A percentile compares a stretch with the other conserved stretches of the same genome.
These are phyloP conservation scores for Xenotilapia longispinis DNA, from an alignment of 2,113 vertebrate species.

Conservation along the genomic window DNA sequence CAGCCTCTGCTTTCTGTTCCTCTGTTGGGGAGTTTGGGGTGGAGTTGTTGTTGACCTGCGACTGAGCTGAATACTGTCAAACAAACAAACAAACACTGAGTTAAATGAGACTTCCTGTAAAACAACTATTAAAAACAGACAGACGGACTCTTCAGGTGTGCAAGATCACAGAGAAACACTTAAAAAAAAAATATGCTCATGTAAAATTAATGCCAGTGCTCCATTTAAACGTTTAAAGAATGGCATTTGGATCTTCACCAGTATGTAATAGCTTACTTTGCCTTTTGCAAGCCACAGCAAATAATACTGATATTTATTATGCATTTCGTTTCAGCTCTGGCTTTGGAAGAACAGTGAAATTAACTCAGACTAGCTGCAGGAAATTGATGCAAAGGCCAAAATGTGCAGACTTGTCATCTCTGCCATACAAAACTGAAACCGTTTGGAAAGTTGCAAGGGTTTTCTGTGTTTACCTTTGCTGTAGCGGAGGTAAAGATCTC, in stretches of 20 bases:
- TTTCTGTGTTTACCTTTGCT: constrained; percentile 59
- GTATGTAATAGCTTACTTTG: background rate
- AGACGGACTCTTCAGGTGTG: background rate
- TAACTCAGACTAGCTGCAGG: background rate
- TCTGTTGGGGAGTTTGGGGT: constrained; percentile 65
- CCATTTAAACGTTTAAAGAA: background rate
- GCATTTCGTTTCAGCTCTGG: background rate
- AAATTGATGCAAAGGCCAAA: background rate
- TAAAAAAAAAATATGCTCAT: background rate
- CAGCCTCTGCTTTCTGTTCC: constrained; percentile 83
- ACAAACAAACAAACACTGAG: background rate
- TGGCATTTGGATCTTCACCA: background rate
- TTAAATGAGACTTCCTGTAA: background rate
- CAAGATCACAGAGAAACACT: background rate
- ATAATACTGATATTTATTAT: background rate
- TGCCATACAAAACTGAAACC: background rate
- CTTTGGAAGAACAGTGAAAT: background rate
- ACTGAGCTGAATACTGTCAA: constrained; percentile 53
- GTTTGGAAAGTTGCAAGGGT: fast-evolving
- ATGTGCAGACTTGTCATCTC: background rate
- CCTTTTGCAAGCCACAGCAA: background rate
- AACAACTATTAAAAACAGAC: background rate
- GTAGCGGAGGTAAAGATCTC: constrained; percentile 81
- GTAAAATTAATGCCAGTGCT: background rate
- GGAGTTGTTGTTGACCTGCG: constrained; percentile 58